Evolutionary conservation across 2,797 vertebrate genomes (phyloP).

Genomic region (Clarias platycephalus): DNA sequence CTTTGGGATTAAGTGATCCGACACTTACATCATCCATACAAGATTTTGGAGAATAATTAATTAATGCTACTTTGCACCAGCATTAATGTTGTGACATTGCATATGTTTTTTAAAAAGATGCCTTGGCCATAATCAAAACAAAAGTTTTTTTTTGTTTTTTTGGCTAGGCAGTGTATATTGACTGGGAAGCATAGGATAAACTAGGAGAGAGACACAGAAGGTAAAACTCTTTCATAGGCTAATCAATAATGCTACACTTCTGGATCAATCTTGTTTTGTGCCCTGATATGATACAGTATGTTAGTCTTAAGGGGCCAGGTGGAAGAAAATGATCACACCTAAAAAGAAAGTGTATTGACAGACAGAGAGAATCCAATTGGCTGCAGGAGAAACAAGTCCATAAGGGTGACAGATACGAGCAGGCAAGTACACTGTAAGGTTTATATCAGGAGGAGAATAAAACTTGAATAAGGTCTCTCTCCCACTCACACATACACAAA

Average conservation of each 20-base stretch:
- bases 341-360: conserved; percentile 7
- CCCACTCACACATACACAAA: background rate
- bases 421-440: background rate
- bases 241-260: conserved; percentile 43
- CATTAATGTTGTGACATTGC: no score
- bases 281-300: conserved; percentile 35
- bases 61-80: no score
- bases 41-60: no score
- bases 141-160: no score
- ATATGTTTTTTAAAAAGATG: no score
- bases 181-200: background rate
- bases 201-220: background rate
- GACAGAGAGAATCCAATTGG: conserved; percentile 35
- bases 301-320: conserved; percentile 33
- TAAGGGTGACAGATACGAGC: conserved; percentile 12
- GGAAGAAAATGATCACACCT: conserved; percentile 46
- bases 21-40: no score
- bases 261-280: conserved; percentile 7
- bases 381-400: conserved; percentile 23
- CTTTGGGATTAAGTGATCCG: no score
- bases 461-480: background rate
- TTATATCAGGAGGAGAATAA: background rate
- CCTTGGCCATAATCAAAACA: no score
- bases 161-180: background rate
- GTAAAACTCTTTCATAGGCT: background rate